Conservation (phyloP, 2,113 vertebrate species). For the Melanocharis versteri region DNA sequence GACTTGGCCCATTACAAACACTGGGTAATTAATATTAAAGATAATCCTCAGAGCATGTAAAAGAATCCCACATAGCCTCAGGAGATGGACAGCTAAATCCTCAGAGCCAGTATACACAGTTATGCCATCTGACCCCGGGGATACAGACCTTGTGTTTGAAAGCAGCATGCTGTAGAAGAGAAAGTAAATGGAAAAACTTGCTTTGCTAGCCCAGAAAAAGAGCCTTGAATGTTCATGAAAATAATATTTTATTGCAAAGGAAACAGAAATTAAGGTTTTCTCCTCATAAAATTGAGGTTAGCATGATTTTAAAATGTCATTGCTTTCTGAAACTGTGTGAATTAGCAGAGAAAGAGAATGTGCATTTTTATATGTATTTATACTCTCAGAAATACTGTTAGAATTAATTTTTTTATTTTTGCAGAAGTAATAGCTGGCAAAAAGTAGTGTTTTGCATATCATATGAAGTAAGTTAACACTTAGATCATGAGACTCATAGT, state of each 20-base stretch:
- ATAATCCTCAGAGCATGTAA: background rate
- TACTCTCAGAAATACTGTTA: background rate
- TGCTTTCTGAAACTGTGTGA: slow-evolving; percentile 1
- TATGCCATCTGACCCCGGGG: background rate
- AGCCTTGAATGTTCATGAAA: slow-evolving; percentile 9
- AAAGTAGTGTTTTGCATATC: background rate
- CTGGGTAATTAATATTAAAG: slow-evolving; percentile 37
- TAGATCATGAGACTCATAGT: background rate
- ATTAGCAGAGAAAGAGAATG: background rate
- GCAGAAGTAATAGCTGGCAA: background rate
- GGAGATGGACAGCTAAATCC: slow-evolving; percentile 34
- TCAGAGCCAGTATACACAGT: background rate
- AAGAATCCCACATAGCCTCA: background rate
- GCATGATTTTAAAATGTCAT: background rate
- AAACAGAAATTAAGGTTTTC: slow-evolving; percentile 26
- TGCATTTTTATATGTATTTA: background rate
- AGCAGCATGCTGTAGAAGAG: background rate
- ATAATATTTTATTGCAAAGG: background rate
- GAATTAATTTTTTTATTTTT: background rate
- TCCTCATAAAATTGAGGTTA: background rate
- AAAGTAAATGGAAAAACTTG: slow-evolving; percentile 32
- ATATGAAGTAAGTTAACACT: background rate
- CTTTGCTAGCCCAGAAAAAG: slow-evolving; percentile 26
- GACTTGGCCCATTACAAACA: background rate
- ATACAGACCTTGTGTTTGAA: background rate